Evolutionary conservation across 92 coral and sea anemone species (phyloP), one percentile per base, ranked within the genome.

Genomic region (Montipora capitata): DNA sequence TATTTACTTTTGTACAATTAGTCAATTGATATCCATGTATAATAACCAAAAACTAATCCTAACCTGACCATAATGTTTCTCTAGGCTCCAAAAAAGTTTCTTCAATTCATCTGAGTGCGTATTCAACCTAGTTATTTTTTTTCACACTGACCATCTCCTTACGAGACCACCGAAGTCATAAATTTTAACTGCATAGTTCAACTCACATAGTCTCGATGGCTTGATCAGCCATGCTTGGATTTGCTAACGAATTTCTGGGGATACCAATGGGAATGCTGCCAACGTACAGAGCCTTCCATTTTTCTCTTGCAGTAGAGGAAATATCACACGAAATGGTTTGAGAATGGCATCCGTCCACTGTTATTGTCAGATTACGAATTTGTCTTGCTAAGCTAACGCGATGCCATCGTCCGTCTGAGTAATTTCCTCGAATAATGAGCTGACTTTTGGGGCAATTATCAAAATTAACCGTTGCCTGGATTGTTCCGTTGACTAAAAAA

Each of bases 391-490:
- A 61, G 16, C 90, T 82, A 39, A 89, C 65, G 3, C 89, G 79
- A 76, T 92, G 95, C 95, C 95, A 92, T 13, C 63, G 87, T 7
- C 81, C 79, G 57, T 92, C 93, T 11, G 81, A 68, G 48, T 84
- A 92, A 49, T 79, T 83, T 43, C 81, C 80, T 3, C 63, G 14
- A 45, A 92, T 58, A 17, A 42, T 56, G 16, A 76, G 61, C 65
- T 85, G 67, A 20, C 10, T 20, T 2, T 27, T 27, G 35, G 41
- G 52, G 64, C 95, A 92, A 15, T 81, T 59, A 45, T 88, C 93
- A 6, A 92, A 77, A 10, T 59, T 54, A 5, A 83, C 63, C 18
- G 84, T 68, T 14, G 90, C 61, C 13, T 85, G 88, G 58, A 92
- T 49, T 20, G 63, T 85, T 3, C 95, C 91, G 5, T 85, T 41